Conservation (phyloP, 1,140 invertebrate species). For the Heliothis virescens region DNA sequence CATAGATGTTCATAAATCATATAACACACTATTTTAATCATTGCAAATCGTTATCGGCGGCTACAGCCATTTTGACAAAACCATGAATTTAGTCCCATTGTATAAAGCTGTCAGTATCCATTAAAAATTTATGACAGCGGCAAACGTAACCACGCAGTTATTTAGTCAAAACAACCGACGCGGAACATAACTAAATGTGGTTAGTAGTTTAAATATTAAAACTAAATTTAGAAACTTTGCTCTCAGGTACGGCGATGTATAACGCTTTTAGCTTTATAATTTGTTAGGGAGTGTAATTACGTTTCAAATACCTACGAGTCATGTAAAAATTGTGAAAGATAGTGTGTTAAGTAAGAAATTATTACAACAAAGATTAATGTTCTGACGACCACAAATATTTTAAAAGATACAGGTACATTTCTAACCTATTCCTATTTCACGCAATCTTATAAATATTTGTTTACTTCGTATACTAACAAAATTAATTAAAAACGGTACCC, state of each 20-base stretch:
- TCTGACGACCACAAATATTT: too few relatives aligned
- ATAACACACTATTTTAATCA: neutral
- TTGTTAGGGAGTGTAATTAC: neutral
- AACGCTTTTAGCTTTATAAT: neutral
- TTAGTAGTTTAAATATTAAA: constrained; percentile 31
- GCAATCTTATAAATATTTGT: too few relatives aligned
- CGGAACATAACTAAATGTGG: constrained; percentile 29
- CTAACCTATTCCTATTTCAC: neutral
- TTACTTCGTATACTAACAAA: neutral
- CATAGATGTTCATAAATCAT: neutral
- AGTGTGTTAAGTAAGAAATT: too few relatives aligned
- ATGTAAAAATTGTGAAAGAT: too few relatives aligned
- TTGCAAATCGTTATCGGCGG: neutral
- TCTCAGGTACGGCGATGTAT: neutral
- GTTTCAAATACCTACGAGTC: too few relatives aligned
- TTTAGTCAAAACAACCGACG: constrained; percentile 18
- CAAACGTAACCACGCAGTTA: constrained; percentile 26
- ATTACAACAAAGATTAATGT: too few relatives aligned
- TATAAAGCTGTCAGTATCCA: constrained; percentile 13
- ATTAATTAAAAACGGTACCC: neutral
- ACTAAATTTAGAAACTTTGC: constrained; percentile 35
- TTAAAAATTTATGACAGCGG: constrained; percentile 20
- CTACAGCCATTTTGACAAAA: constrained; percentile 2
- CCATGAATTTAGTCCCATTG: constrained; percentile 9
- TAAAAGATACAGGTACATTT: neutral